phyloP scores from a whole-genome alignment of 2,113 vertebrate species.

The Lophochroa leadbeateri region DNA sequence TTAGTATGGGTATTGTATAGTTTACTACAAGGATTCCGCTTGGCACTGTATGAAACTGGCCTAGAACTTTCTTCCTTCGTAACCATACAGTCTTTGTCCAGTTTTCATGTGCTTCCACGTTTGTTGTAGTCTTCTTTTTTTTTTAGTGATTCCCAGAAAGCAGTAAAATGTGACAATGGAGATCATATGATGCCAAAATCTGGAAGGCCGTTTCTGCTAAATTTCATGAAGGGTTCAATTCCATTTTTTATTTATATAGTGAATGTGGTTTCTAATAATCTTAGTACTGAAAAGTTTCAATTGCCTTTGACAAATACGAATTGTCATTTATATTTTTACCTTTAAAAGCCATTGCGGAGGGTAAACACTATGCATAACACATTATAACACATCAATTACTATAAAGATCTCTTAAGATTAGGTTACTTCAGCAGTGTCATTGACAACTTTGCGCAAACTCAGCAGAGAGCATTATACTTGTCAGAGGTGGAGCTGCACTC shows the following conservation, averaged over 20 bases:
- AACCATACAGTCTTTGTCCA: background rate
- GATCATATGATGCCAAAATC: background rate
- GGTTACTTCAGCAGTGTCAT: background rate
- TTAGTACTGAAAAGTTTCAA: background rate
- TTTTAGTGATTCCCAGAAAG: background rate
- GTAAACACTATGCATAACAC: rapidly evolving
- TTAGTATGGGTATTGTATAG: background rate
- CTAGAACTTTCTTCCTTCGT: background rate
- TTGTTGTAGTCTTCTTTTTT: background rate
- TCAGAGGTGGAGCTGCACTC: background rate
- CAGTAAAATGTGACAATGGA: background rate
- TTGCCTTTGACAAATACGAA: background rate
- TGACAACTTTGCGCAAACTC: background rate
- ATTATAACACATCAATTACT: background rate
- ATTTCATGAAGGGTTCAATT: background rate
- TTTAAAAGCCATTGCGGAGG: background rate
- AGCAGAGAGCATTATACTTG: background rate
- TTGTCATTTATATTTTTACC: background rate
- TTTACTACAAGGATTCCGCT: background rate
- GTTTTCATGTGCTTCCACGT: background rate
- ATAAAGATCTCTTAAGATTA: background rate
- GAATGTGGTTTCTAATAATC: background rate
- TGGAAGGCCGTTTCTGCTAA: background rate
- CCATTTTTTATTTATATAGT: background rate
- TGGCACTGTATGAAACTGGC: background rate